A percentile compares a stretch with the other conserved stretches of the same genome.
These are phyloP conservation scores for Mellivora capensis DNA, from an alignment of 2,113 vertebrate species.

Conservation along the genomic window DNA sequence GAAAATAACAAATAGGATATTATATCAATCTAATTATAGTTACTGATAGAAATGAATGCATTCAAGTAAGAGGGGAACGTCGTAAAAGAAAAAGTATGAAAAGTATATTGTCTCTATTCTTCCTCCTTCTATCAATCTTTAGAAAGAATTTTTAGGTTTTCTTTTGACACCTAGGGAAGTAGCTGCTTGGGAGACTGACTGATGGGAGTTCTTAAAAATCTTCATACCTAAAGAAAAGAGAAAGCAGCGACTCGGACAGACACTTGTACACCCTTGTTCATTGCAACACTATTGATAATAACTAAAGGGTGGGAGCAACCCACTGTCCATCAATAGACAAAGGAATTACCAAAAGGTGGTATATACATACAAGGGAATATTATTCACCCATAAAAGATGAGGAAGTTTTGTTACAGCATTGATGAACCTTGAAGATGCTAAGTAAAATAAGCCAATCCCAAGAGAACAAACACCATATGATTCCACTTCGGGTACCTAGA, in stretches of 20 bases:
- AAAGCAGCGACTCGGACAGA: background rate
- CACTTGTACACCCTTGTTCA: background rate
- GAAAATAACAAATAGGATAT: background rate
- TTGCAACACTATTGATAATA: background rate
- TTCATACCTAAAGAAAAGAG: background rate
- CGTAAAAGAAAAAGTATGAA: background rate
- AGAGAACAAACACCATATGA: background rate
- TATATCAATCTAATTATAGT: background rate
- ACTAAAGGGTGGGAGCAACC: background rate
- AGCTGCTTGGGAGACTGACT: background rate
- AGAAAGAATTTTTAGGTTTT: background rate
- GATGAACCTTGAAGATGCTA: background rate
- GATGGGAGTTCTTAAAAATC: background rate
- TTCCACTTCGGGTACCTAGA: background rate
- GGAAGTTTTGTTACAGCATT: background rate
- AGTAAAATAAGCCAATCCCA: background rate
- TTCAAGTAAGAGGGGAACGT: background rate
- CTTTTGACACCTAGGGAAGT: background rate
- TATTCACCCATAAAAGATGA: background rate
- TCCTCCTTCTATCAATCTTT: background rate
- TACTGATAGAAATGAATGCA: background rate
- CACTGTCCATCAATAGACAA: no score
- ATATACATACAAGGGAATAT: rapidly evolving
- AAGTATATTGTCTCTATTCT: background rate
- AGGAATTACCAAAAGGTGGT: background rate